phyloP scores from a whole-genome alignment of 2,797 vertebrate species.

The Micrastur ruficollis region DNA sequence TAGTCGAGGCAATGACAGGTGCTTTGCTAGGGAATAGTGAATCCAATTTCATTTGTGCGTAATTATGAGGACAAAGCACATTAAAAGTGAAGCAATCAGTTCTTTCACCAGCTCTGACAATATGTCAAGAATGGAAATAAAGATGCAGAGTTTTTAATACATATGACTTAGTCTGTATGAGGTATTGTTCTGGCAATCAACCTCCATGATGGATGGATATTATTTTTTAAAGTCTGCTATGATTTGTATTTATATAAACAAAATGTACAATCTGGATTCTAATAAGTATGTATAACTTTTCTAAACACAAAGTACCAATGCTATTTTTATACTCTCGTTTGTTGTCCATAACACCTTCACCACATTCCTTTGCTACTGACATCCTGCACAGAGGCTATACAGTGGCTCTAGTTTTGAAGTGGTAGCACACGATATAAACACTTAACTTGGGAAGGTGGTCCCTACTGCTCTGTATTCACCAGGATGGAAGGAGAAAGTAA shows the following conservation, averaged over 20 bases:
- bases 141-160: background rate
- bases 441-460: background rate
- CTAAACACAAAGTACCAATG: too few species aligned
- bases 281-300: background rate
- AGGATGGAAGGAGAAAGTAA: background rate
- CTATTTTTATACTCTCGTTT: background rate
- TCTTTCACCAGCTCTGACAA: background rate
- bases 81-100: background rate
- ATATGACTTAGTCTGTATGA: rapidly evolving
- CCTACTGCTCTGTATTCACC: background rate
- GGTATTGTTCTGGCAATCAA: background rate
- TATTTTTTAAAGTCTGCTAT: background rate
- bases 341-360: background rate
- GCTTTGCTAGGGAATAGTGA: background rate
- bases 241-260: background rate
- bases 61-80: background rate
- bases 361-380: background rate
- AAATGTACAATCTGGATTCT: background rate
- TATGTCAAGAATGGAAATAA: background rate
- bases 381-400: background rate
- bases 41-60: background rate
- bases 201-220: background rate
- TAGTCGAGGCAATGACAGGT: background rate
- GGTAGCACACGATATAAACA: background rate
- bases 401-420: background rate